Conservation (phyloP, 1,140 invertebrate genomes). For the Leptestheria dahalacensis region DNA sequence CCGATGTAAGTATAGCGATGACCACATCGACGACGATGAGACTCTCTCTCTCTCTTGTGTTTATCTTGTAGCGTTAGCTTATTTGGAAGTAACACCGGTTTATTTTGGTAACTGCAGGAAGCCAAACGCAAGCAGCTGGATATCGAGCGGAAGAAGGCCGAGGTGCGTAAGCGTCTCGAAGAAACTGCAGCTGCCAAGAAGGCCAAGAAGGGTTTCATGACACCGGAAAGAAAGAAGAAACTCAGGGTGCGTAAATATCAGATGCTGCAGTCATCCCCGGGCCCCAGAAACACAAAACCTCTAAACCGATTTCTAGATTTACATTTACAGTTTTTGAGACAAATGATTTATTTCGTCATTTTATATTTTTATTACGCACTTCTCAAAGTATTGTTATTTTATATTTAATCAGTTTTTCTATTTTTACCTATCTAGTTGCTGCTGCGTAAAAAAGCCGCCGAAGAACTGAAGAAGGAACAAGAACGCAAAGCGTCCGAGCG, state of each 20-base stretch:
- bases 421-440: slow-evolving; percentile 46
- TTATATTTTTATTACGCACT: neutral
- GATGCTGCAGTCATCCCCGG: too few species aligned
- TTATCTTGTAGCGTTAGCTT: too few species aligned
- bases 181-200: slow-evolving; percentile 88
- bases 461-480: slow-evolving; percentile 98
- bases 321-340: too few species aligned
- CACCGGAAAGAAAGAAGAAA: slow-evolving; percentile 95
- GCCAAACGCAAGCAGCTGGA: slow-evolving; percentile 88
- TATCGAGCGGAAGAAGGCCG: slow-evolving; percentile 84
- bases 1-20: slow-evolving; percentile 5
- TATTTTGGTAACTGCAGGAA: slow-evolving; percentile 23
- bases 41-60: too few species aligned
- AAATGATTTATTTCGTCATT: neutral
- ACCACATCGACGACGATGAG: neutral
- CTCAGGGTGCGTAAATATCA: slow-evolving; percentile 79
- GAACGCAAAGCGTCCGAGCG: slow-evolving; percentile 95
- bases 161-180: slow-evolving; percentile 88
- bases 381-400: neutral
- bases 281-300: too few species aligned
- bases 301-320: too few species aligned
- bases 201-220: slow-evolving; percentile 97
- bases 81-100: neutral
- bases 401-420: neutral
- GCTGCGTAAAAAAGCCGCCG: slow-evolving; percentile 98